Conservation (phyloP, 2,797 vertebrate species). For the Iguana delicatissima region DNA sequence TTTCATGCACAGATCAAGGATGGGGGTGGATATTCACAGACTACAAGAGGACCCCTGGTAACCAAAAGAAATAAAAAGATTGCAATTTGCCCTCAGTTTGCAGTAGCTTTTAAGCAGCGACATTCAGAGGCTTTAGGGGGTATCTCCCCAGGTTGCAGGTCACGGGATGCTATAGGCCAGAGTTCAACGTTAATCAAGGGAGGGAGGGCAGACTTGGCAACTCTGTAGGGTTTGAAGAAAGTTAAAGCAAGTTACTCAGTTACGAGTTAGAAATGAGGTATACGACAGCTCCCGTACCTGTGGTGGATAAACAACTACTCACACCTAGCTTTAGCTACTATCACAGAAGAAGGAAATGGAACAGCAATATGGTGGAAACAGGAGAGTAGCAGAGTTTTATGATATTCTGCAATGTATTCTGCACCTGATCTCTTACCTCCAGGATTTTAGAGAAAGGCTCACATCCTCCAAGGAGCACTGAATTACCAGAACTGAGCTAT, state of each 20-base stretch:
- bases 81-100: conserved; percentile 82
- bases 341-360: conserved; percentile 76
- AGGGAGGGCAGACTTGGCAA: conserved; percentile 82
- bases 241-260: conserved; percentile 93
- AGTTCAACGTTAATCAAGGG: conserved; percentile 80
- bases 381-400: conserved; percentile 17
- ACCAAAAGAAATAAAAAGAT: conserved; percentile 77
- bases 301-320: conserved; percentile 76
- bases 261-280: conserved; percentile 98
- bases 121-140: conserved; percentile 81
- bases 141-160: conserved; percentile 78
- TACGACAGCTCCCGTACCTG: conserved; percentile 89
- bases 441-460: not conserved
- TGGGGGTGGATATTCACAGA: conserved; percentile 65
- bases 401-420: conserved; percentile 5
- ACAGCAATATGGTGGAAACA: conserved; percentile 58
- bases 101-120: conserved; percentile 84
- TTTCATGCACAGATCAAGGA: conserved; percentile 44
- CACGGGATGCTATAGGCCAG: conserved; percentile 83
- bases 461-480: not conserved
- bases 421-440: conserved; percentile 28
- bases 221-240: conserved; percentile 85
- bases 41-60: conserved; percentile 74
- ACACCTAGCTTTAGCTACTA: conserved; percentile 75
- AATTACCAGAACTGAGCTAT: not conserved